Base-by-base conservation (phyloP, 2,888 invertebrate genomes). In the Pocota personata region DNA sequence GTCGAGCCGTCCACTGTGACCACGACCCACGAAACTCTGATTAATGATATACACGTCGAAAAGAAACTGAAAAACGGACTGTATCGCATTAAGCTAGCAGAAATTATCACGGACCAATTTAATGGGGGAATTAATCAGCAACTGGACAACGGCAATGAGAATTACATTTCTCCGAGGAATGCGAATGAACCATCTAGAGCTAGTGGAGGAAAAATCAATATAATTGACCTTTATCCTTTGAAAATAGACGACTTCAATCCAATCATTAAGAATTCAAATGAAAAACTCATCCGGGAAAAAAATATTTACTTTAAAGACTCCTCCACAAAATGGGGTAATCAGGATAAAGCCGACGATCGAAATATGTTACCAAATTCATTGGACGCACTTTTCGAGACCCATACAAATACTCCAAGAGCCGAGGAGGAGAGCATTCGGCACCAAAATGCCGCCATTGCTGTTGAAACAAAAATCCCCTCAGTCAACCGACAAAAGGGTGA, bases 161-260 rank as follows among this genome's bases (percentile, higher is more conserved):
- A 77, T 30, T 77, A 69, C 62, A 82, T 72, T 48, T 69, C 67
- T 48, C 72, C 66, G 5, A 8, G 48, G 55, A 76, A 60, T 52
- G 21, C 55, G 14, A 58, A 69, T 32, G 60, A 43, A 32, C 48
- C 12, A 7, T 2, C 40, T 8, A 7, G 12, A 3, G 32, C 5
- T 4, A 78, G 40, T 58, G 76, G 46, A 1, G 90, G 90, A 7
- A 91, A 92, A 78, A 88, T 91, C n/a, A 92, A 91, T 82, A 92
- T 92, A 57, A 89, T 90, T 21, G 92, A 92, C 87, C 87, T 92
- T 12, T 91, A 91, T 88, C 92, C 92, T 5, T 82, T 92, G 52
- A 90, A 91, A 82, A 52, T 90, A 21, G 91, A 92, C 16, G 91
- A 92, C 64, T 91, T 91, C 55, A 90, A 89, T 52, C 89, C 91